Evolutionary conservation across 2,888 invertebrate genomes (phyloP), one percentile per base, ranked within the genome.

Genomic region (Napeogenes inachia): DNA sequence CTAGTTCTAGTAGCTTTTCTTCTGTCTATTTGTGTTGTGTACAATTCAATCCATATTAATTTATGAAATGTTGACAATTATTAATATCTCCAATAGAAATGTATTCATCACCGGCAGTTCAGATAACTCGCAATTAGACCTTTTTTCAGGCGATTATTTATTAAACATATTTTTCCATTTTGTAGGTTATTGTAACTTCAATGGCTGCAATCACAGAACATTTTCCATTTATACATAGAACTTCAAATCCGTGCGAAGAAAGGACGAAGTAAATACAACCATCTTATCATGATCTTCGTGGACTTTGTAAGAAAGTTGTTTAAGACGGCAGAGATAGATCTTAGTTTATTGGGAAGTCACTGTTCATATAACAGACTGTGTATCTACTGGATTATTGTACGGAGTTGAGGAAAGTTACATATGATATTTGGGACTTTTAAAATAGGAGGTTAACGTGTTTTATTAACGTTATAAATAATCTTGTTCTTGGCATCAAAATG

Each of bases 211-310:
- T 30, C 50, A 50, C 21, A 10, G 30, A 50, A 30, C 2, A 30
- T 30, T 50, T 50, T 50, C 21, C 50, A 50, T 50, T 42, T 50
- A 21, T 50, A 50, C 8, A 12, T 50, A 47, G 13, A 47, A n/a
- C 30, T 30, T 4, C 30, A 50, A 50, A 8, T 50, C 50, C 50
- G 10, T 50, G 30, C 50, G 30, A 30, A 50, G 50, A 30, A 50
- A 12, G 50, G 30, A 50, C 50, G 4, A 50, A 50, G 21, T 50
- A 50, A 50, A 30, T 50, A 50, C 30, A 50, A 47, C 21, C 58
- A 56, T 55, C 56, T 62, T 62, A 62, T 62, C 53, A 53, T 47
- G 50, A 62, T 59, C 62, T 59, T 30, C 50, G 50, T 30, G 50
- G 50, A 50, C 30, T 50, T 50, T 50, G 8, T 50, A 45, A 62